A percentile compares a stretch with the other conserved stretches of the same genome.
Conservation (phyloP, 1,140 invertebrate species). For the Campoletis sonorensis region DNA sequence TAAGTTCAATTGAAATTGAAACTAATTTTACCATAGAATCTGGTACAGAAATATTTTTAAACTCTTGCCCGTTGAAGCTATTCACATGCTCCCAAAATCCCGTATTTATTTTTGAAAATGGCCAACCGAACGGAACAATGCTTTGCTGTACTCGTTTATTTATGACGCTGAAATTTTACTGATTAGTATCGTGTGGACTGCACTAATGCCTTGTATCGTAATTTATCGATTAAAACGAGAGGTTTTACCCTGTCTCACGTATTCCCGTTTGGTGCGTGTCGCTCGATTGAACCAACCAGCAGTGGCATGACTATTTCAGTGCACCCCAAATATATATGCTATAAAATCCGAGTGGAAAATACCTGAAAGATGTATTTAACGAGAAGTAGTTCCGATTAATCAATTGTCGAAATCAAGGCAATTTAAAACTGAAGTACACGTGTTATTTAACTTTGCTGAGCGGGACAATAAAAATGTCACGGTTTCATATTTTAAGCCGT, state of each 20-base stretch:
- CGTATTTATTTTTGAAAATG: slow-evolving; percentile 68
- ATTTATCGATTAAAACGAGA: slow-evolving; percentile 56
- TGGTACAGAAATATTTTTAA: background rate
- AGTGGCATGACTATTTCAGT: slow-evolving; percentile 37
- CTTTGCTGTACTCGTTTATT: slow-evolving; percentile 64
- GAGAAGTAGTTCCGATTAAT: slow-evolving; percentile 24
- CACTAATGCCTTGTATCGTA: slow-evolving; percentile 59
- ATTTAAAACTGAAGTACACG: slow-evolving; percentile 2
- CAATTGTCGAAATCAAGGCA: slow-evolving; percentile 4
- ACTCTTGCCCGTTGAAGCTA: background rate
- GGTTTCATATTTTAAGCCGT: too few species aligned
- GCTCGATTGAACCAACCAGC: slow-evolving; percentile 49
- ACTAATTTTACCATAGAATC: background rate
- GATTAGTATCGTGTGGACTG: slow-evolving; percentile 58
- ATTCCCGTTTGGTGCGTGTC: slow-evolving; percentile 27
- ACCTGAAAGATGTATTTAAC: slow-evolving; percentile 22
- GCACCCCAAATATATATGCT: background rate
- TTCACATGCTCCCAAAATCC: slow-evolving; percentile 15
- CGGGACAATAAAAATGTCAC: too few species aligned
- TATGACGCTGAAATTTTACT: slow-evolving; percentile 62
- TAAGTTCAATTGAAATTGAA: background rate
- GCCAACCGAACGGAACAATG: slow-evolving; percentile 29
- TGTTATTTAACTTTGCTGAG: too few species aligned
- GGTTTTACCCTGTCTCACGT: slow-evolving; percentile 33
- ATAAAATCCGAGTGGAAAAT: slow-evolving; percentile 38